A percentile compares a stretch with the other conserved stretches of the same genome.
phyloP scores from a whole-genome alignment of 1,140 invertebrate genomes.

The Drosophila kikkawai region DNA sequence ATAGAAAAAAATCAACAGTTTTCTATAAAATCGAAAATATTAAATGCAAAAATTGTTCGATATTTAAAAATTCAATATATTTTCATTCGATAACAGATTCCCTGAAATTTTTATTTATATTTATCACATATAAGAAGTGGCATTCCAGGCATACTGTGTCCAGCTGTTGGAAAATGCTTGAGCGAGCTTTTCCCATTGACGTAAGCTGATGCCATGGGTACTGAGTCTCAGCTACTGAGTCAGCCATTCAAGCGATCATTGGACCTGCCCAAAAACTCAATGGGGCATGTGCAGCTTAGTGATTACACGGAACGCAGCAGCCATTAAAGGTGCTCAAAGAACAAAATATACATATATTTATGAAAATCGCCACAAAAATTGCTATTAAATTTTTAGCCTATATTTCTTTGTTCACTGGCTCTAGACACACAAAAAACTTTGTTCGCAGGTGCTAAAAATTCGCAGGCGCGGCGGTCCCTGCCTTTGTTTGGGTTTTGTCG shows the following conservation, averaged over 20 bases:
- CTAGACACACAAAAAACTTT: constrained; percentile 9
- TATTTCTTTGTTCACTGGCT: constrained; percentile 52
- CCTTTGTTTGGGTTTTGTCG: constrained; percentile 45
- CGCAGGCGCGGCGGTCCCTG: constrained; percentile 25
- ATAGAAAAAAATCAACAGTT: too few species aligned
- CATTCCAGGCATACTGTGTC: constrained; percentile 11
- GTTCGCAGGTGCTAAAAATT: constrained; percentile 56
- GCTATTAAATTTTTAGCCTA: constrained; percentile 75
- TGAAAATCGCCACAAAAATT: constrained; percentile 20
- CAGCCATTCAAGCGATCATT: constrained; percentile 59
- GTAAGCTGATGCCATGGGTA: constrained; percentile 5
- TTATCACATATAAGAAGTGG: background rate
- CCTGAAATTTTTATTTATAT: background rate
- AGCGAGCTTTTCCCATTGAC: constrained; percentile 31
- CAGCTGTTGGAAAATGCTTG: constrained; percentile 25
- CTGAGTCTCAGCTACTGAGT: constrained; percentile 43
- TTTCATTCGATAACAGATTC: too few species aligned
- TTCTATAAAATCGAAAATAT: too few species aligned
- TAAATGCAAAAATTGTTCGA: too few species aligned
- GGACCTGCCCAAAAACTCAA: constrained; percentile 61
- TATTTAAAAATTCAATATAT: too few species aligned
- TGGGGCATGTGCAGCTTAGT: constrained; percentile 52
- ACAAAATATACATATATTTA: background rate
- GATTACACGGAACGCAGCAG: constrained; percentile 26
- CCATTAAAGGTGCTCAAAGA: background rate